These are phyloP conservation scores for Shargacucullia verbasci DNA, from an alignment of 2,888 invertebrate genomes.

Conservation along the genomic window DNA sequence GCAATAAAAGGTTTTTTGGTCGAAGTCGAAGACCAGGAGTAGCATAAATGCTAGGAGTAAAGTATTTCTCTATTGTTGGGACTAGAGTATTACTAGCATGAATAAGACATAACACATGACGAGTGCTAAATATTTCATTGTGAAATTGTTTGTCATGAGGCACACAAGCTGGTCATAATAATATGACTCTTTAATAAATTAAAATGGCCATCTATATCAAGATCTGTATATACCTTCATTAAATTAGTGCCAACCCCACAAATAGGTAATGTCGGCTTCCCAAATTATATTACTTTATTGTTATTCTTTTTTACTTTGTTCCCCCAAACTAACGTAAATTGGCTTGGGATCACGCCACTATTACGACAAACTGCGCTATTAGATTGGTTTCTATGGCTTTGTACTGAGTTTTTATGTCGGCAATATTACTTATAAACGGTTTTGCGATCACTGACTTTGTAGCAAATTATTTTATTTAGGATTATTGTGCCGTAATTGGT, in stretches of 20 bases:
- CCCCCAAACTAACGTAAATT: conserved; percentile 87
- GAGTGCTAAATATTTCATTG: conserved; percentile 21
- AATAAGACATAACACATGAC: no score
- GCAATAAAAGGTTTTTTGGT: no score
- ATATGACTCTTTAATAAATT: conserved; percentile 49
- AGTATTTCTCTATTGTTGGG: no score
- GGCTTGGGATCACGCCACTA: conserved; percentile 87
- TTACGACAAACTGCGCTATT: conserved; percentile 84
- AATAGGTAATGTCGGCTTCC: conserved; percentile 82
- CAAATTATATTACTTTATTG: conserved; percentile 88
- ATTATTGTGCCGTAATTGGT: conserved; percentile 31
- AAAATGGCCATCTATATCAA: conserved; percentile 65
- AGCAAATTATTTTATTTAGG: conserved; percentile 45
- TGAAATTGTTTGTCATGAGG: conserved; percentile 26
- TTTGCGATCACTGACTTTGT: conserved; percentile 41
- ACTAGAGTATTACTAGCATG: no score
- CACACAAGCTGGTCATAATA: conserved; percentile 6
- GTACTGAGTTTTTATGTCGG: conserved; percentile 62
- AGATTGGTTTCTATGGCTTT: conserved; percentile 78
- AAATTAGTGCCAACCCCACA: conserved; percentile 81
- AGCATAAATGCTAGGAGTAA: no score
- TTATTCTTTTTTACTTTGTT: conserved; percentile 84
- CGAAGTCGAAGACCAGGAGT: no score
- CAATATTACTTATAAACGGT: conserved; percentile 57
- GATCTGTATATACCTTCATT: conserved; percentile 79